Evolutionary conservation across 35 echinoderm and acorn worm species (phyloP).

Genomic region (Apostichopus californicus): DNA sequence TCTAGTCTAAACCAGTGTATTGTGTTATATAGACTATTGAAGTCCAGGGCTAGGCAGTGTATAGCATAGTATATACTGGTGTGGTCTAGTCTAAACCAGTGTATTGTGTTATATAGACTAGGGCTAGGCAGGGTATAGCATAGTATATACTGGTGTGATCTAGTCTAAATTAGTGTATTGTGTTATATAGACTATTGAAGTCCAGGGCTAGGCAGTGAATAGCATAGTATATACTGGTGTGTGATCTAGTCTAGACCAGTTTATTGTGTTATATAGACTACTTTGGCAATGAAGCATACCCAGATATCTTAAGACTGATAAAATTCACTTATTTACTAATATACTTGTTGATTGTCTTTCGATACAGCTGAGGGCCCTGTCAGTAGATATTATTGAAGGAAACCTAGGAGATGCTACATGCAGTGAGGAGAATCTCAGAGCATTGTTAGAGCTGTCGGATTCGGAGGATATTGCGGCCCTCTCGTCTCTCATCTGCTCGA

Average conservation of each 20-base stretch:
- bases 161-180: too few species aligned
- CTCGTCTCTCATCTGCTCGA: neutral
- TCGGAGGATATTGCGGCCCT: neutral
- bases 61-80: too few species aligned
- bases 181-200: too few species aligned
- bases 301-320: neutral
- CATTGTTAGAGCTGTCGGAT: neutral
- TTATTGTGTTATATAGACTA: neutral
- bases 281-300: neutral
- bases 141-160: too few species aligned
- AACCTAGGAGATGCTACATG: neutral
- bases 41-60: neutral
- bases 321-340: neutral
- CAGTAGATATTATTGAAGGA: neutral
- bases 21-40: neutral
- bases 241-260: neutral
- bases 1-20: neutral
- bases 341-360: neutral
- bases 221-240: neutral
- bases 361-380: conserved; percentile 1
- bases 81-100: too few species aligned
- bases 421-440: neutral
- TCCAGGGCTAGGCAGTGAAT: neutral
- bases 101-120: too few species aligned
- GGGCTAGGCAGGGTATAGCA: too few species aligned